Conservation (phyloP, 2,888 invertebrate species). For the Xestoiulus laeticollis region DNA sequence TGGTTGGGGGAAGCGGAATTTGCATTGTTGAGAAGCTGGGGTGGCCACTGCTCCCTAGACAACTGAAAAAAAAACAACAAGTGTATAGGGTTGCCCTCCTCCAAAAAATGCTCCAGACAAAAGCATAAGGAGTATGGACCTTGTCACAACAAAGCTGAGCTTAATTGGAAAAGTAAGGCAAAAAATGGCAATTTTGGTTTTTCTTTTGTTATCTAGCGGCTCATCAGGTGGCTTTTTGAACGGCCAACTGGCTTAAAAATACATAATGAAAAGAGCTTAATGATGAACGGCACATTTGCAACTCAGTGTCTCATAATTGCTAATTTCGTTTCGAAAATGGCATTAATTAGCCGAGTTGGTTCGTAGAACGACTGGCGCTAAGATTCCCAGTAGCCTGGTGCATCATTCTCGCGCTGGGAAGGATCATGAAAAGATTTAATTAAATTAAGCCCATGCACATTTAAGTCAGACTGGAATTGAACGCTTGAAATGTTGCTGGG, state of each 20-base stretch:
- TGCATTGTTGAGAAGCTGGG: not conserved
- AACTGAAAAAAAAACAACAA: not conserved
- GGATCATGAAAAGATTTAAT: slow-evolving; percentile 39
- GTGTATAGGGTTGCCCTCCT: not conserved
- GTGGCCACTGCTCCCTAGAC: not conserved
- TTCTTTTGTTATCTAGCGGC: not conserved
- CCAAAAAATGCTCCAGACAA: not conserved
- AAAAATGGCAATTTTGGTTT: not conserved
- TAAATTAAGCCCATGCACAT: not conserved
- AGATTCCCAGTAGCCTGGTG: not conserved
- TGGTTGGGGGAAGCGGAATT: not conserved
- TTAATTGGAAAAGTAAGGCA: slow-evolving; percentile 20
- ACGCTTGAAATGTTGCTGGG: not conserved
- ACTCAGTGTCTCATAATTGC: slow-evolving; percentile 19
- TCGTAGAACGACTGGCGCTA: not conserved
- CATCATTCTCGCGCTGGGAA: not conserved
- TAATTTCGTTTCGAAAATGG: slow-evolving; percentile 39
- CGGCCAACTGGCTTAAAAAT: not conserved
- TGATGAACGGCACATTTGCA: not conserved
- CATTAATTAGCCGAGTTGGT: slow-evolving; percentile 7
- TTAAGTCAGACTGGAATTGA: not conserved
- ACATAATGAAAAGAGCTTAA: not conserved
- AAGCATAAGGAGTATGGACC: not conserved
- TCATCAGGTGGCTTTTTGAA: slow-evolving; percentile 32
- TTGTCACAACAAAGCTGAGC: not conserved